Base-by-base conservation (phyloP, 2,113 vertebrate species). In the Leucoraja erinaceus region DNA sequence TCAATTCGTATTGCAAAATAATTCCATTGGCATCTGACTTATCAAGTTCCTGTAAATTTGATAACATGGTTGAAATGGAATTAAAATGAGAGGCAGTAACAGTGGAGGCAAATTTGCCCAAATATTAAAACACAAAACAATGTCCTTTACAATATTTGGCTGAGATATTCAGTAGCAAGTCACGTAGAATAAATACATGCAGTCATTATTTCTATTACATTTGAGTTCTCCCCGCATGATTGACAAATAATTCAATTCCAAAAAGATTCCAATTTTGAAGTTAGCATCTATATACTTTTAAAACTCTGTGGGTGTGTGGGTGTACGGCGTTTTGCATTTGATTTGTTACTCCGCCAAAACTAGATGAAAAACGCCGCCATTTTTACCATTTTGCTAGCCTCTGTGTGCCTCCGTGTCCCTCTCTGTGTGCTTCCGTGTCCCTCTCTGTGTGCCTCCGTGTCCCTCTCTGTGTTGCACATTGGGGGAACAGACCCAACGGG, bases 11-110 rank as follows among this genome's bases (percentile, higher is more conserved):
- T 22, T 38, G 86, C 90, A 94, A 81, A 83, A 99, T 98, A 94
- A 93, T 95, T 93, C 98, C 98, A 93, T 97, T 97, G 75, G 96
- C 96, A 94, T 96, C 95, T 94, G 92, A 94, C n/a, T 93, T 95
- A 78, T 95, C 94, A 93, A 96, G 88, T 4, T 95, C 93, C 97
- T 97, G 93, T 76, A 93, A 95, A 70, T 95, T 94, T 94, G 33
- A 20, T 84, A 18, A 93, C 28, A 96, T 96, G 38, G 94, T 4
- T n/a, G 86, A 2, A 59, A 93, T 79, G 5, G 96, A 92, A 95
- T 94, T 96, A 96, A 88, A 61, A 47, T 93, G 47, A 0, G 72
- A 78, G 38, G 70, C 14, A 94, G 47, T 14, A 63, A 66, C 8
- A 3, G 2, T 22, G 47, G 75, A 25, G n/a, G 31, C 59, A 31